Base-by-base conservation (phyloP, 2,113 vertebrate genomes). In the Hippocampus abdominalis region DNA sequence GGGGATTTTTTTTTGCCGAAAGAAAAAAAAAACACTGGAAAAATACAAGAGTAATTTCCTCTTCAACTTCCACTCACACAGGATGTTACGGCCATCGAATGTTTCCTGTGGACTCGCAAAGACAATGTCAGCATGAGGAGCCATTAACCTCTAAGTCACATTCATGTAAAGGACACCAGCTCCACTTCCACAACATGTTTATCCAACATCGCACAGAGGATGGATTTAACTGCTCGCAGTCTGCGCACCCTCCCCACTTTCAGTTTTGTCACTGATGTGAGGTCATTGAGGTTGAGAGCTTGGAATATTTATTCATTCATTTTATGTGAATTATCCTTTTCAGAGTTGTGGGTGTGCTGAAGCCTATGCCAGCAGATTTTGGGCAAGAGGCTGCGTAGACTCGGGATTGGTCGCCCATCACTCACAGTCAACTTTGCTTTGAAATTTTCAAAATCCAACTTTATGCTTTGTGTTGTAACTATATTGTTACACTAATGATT, bases 91-190 rank as follows among this genome's bases (percentile, higher is more conserved):
- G 27, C 25, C 49, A 70, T 46, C 42, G 79, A 48, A 59, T 29
- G 69, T 69, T 82, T 85, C 84, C 86, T 82, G 77, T 66, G 76
- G 76, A 82, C 80, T 27, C 54, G 44, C 62, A 44, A 63, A 81
- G 74, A 84, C 85, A 84, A 83, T 84, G 78, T 83, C 78, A 77
- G 80, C 80, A 70, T 13, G 61, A 71, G 82, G 25, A 66, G 70
- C 79, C 77, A 70, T 79, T 89, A 81, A 87, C 80, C 84, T 83
- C 82, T 2, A 40, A 75, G 72, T 36, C 73, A 29, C 85, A 63
- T 74, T 81, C 81, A 73, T 65, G 68, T 75, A 70, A 82, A 78
- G 74, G 74, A 79, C 78, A 57, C 74, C 70, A 18, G 80, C 76
- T 73, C 71, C 1, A 20, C 80, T 73, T 84, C 77, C 86, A 77